These are phyloP conservation scores for Stenurella melanura DNA, from an alignment of 2,888 invertebrate species.

Conservation along the genomic window DNA sequence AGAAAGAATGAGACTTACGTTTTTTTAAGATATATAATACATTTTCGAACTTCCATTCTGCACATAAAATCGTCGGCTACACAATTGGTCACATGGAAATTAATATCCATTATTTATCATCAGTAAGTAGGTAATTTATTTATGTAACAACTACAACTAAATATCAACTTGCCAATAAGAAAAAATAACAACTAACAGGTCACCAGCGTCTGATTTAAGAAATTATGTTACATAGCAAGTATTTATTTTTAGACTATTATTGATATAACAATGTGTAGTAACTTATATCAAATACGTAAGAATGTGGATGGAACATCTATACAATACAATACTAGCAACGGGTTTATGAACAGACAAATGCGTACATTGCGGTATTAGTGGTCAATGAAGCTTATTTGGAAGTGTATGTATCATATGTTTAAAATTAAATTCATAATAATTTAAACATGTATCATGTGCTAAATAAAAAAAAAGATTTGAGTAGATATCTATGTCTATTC, in stretches of 20 bases:
- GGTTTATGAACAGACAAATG: background rate
- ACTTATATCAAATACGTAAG: conserved; percentile 22
- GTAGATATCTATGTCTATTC: no score
- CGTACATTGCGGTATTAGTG: background rate
- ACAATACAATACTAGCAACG: background rate
- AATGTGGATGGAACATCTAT: conserved; percentile 2
- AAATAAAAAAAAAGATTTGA: no score
- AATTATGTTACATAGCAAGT: conserved; percentile 1
- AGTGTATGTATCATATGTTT: background rate
- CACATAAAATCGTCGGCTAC: conserved; percentile 1
- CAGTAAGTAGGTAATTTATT: background rate
- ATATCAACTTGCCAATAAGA: background rate
- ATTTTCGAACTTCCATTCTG: conserved; percentile 12
- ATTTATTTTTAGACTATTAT: conserved; percentile 50
- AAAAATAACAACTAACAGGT: background rate
- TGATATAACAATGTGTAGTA: conserved; percentile 46
- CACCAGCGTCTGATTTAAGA: conserved; percentile 1
- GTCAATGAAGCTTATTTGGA: background rate
- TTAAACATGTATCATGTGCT: no score
- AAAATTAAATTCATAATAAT: background rate
- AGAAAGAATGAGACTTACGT: conserved; percentile 17
- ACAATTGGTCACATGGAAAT: conserved; percentile 10
- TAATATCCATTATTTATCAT: conserved; percentile 18
- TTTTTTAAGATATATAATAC: conserved; percentile 10
- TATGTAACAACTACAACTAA: background rate